Base-by-base conservation (phyloP, 2,113 vertebrate genomes). In the Triplophysa tibetana region DNA sequence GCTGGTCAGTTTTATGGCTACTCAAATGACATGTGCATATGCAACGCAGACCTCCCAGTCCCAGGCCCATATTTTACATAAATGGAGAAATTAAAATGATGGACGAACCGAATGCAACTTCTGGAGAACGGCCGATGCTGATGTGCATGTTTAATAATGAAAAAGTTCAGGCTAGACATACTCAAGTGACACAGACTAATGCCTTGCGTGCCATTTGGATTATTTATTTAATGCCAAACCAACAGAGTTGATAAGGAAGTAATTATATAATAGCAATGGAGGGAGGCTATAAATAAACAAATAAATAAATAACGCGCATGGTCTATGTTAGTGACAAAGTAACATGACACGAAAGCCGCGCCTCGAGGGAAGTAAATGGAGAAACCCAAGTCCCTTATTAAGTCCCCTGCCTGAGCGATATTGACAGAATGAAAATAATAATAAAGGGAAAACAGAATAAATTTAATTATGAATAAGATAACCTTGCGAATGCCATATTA, bases 361-460 rank as follows among this genome's bases (percentile, higher is more conserved):
- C 89, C 87, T 83, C 14, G 45, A 88, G 88, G 84, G 70, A 67
- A 11, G 63, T 63, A 86, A 82, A 88, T 78, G 67, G 69, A 84
- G 70, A 89, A 87, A 70, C 23, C 58, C 45, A 54, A 67, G n/a
- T 82, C 90, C 90, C 75, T 88, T 88, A 90, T 90, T 89, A 88
- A 79, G 76, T 21, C 62, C 64, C 75, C 10, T 78, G 84, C 81
- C 75, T 78, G 75, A 72, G 79, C 72, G 23, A 58, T 63, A 23
- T 74, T 87, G 77, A 75, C 43, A 17, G 61, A 78, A 85, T 85
- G 77, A 70, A 89, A 89, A 88, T 87, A 84, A 74, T 81, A 82
- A 79, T 70, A 61, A 70, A 74, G 29, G 26, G 43, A 77, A 21
- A 81, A 78, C 83, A 62, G 54, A 84, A 77, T 79, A 45, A 84